Conservation (phyloP, 2,113 vertebrate genomes). For the Psittacula cyanocephala region DNA sequence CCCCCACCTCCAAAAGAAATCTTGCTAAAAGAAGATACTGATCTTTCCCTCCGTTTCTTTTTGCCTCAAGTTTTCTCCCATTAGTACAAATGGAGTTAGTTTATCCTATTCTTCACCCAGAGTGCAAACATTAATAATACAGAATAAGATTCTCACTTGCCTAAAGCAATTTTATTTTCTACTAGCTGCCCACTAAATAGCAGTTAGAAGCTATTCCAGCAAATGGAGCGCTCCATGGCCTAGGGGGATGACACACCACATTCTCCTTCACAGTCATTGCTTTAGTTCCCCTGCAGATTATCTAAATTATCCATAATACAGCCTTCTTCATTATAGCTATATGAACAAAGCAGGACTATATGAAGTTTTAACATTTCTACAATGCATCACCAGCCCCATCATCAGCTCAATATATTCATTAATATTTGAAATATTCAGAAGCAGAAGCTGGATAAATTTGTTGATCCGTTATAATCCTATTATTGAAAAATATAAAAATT, state of each 20-base stretch:
- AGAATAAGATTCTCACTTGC: slow-evolving; percentile 33
- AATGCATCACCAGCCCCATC: not conserved
- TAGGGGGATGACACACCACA: not conserved
- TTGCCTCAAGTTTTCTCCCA: not conserved
- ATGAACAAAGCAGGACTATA: not conserved
- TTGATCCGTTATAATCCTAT: not conserved
- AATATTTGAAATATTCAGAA: slow-evolving; percentile 7
- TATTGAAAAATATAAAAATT: not conserved
- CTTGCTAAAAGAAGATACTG: not conserved
- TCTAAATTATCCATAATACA: slow-evolving; percentile 38
- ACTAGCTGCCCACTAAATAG: slow-evolving; percentile 53
- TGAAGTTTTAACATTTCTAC: not conserved
- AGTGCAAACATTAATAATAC: slow-evolving; percentile 31
- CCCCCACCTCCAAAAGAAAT: not conserved
- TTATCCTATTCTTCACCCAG: not conserved
- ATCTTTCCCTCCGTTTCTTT: not conserved
- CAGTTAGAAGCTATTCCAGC: slow-evolving; percentile 41
- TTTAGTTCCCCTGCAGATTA: slow-evolving; percentile 33
- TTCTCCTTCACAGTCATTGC: slow-evolving; percentile 44
- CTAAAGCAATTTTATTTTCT: slow-evolving; percentile 54
- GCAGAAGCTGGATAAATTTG: not conserved
- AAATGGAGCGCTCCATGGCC: slow-evolving; percentile 25
- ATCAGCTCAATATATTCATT: not conserved
- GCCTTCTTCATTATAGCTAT: not conserved
- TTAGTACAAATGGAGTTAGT: not conserved